Evolutionary conservation across 2,113 vertebrate species (phyloP).

Genomic region (Lamprologus tigripictilis): DNA sequence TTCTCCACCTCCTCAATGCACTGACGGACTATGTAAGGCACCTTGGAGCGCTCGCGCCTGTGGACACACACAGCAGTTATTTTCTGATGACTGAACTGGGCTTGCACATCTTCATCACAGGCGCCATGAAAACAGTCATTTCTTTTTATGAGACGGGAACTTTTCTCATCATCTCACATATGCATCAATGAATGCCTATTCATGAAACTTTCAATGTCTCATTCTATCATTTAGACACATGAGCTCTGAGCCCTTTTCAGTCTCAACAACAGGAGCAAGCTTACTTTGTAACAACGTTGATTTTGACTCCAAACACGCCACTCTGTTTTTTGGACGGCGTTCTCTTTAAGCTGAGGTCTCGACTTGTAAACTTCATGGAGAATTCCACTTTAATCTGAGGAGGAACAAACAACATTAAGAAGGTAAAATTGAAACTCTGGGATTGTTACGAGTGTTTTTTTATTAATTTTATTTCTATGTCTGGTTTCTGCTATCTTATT

Average conservation of each 20-base stretch:
- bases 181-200: background rate
- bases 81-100: background rate
- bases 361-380: slow-evolving; percentile 98
- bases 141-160: background rate
- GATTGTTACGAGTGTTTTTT: background rate
- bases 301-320: slow-evolving; percentile 96
- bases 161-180: background rate
- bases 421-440: background rate
- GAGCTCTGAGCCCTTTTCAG: background rate
- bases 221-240: background rate
- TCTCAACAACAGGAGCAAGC: background rate
- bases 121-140: background rate
- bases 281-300: slow-evolving; percentile 96
- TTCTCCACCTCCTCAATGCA: slow-evolving; percentile 99
- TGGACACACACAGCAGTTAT: background rate
- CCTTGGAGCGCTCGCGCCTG: slow-evolving; percentile 98
- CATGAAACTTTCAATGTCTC: background rate
- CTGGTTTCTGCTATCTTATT: background rate
- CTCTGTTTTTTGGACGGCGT: slow-evolving; percentile 98
- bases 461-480: background rate
- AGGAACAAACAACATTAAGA: background rate
- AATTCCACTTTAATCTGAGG: slow-evolving; percentile 97
- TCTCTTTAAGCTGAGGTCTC: slow-evolving; percentile 95
- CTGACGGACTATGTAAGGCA: slow-evolving; percentile 98
- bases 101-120: background rate